These are phyloP conservation scores for Cyanistes caeruleus DNA, from an alignment of 2,113 vertebrate species.

Conservation along the genomic window DNA sequence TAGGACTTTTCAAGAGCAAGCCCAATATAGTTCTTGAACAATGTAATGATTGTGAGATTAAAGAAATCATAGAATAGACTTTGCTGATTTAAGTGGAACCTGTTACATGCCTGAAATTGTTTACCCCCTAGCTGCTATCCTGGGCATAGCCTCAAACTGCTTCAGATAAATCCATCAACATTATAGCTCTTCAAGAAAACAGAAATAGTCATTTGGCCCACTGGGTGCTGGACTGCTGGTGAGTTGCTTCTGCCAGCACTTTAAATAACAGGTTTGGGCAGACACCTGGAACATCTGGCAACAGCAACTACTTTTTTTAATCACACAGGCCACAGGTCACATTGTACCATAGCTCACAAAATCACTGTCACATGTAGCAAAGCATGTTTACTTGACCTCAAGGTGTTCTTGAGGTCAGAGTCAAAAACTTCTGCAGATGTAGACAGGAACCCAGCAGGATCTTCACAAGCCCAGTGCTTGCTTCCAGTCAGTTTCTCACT, in stretches of 20 bases:
- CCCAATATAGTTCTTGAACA: neutral
- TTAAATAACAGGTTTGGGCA: neutral
- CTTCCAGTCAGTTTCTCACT: neutral
- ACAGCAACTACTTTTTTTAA: neutral
- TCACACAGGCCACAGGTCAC: neutral
- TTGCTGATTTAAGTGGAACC: neutral
- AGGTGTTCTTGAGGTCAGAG: neutral
- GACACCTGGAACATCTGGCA: constrained; percentile 17
- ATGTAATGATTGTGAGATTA: neutral
- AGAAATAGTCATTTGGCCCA: neutral
- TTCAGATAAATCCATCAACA: neutral
- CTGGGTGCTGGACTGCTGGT: neutral
- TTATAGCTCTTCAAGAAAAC: neutral
- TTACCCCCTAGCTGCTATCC: neutral
- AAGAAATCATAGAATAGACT: neutral
- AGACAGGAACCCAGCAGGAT: neutral
- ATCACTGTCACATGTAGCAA: neutral
- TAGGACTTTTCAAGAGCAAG: constrained; percentile 14
- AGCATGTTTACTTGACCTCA: neutral
- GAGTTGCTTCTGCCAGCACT: neutral
- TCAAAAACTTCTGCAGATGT: neutral
- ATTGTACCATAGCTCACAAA: neutral
- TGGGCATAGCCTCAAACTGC: neutral
- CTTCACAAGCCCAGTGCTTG: neutral
- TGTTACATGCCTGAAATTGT: neutral